Conservation (phyloP, 2,888 invertebrate species). For the Caenorhabditis drosophilae region DNA sequence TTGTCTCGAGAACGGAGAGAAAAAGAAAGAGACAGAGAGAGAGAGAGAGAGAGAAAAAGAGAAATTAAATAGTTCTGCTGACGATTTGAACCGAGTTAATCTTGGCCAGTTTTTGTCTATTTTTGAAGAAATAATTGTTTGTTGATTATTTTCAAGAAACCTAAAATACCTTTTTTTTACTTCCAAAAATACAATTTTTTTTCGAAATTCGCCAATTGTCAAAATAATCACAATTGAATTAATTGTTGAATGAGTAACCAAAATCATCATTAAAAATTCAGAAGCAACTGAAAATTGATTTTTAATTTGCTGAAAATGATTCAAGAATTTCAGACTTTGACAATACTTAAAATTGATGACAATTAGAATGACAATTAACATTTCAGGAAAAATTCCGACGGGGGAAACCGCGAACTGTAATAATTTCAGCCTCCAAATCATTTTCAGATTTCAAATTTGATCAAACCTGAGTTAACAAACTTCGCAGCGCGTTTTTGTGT, state of each 20-base stretch:
- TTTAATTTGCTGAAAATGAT: background rate
- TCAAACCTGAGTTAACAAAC: too few species aligned
- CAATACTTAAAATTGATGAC: too few species aligned
- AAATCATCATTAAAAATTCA: background rate
- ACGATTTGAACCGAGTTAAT: background rate
- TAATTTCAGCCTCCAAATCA: too few species aligned
- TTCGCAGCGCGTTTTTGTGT: too few species aligned
- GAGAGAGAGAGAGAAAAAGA: too few species aligned
- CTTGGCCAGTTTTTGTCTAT: background rate
- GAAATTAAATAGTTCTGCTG: background rate
- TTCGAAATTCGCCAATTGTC: conserved; percentile 4
- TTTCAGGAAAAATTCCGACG: too few species aligned
- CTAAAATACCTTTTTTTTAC: background rate
- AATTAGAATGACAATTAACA: too few species aligned
- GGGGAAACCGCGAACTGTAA: too few species aligned
- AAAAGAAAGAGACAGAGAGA: too few species aligned
- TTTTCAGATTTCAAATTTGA: too few species aligned
- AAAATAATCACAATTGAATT: conserved; percentile 3
- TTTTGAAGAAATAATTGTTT: background rate
- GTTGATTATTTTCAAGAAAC: background rate
- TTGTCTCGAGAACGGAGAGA: too few species aligned
- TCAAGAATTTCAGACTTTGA: too few species aligned
- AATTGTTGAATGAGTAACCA: background rate
- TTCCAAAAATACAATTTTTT: background rate
- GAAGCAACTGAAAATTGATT: background rate